phyloP scores from a whole-genome alignment of 2,888 invertebrate genomes.

The Dione vanillae region DNA sequence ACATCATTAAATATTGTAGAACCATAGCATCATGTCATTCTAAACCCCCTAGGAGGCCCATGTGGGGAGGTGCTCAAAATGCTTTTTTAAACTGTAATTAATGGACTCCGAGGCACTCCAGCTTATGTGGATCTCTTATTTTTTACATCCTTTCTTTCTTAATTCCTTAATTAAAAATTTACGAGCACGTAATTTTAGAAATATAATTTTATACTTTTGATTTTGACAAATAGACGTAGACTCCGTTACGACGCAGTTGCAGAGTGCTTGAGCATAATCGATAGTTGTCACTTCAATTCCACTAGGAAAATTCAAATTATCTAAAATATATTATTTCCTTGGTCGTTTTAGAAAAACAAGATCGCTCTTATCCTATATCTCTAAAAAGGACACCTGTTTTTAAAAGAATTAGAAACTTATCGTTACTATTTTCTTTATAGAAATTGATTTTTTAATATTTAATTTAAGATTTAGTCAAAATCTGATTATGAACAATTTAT shows the following conservation, averaged over 20 bases:
- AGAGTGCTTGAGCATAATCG: neutral
- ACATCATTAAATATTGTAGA: conserved; percentile 51
- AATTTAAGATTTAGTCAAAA: too few relatives aligned
- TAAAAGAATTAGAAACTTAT: too few relatives aligned
- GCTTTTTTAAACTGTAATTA: conserved; percentile 59
- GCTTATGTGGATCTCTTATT: conserved; percentile 60
- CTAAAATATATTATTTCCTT: too few relatives aligned
- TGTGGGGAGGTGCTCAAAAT: conserved; percentile 41
- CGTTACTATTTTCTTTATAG: too few relatives aligned
- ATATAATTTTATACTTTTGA: neutral
- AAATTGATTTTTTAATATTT: too few relatives aligned
- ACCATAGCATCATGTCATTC: conserved; percentile 49
- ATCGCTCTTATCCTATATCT: too few relatives aligned
- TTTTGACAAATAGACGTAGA: neutral
- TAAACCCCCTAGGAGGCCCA: conserved; percentile 37
- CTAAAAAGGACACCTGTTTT: too few relatives aligned
- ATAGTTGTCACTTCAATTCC: neutral
- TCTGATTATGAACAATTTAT: neutral
- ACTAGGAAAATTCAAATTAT: too few relatives aligned
- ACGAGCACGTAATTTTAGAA: conserved; percentile 47
- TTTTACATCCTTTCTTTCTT: conserved; percentile 46
- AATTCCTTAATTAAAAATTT: conserved; percentile 46
- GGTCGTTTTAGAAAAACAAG: too few relatives aligned
- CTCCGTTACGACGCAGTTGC: too few relatives aligned
- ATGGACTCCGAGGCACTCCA: conserved; percentile 51